Evolutionary conservation across 2,113 vertebrate genomes (phyloP).

Genomic region (Donacobius atricapilla): DNA sequence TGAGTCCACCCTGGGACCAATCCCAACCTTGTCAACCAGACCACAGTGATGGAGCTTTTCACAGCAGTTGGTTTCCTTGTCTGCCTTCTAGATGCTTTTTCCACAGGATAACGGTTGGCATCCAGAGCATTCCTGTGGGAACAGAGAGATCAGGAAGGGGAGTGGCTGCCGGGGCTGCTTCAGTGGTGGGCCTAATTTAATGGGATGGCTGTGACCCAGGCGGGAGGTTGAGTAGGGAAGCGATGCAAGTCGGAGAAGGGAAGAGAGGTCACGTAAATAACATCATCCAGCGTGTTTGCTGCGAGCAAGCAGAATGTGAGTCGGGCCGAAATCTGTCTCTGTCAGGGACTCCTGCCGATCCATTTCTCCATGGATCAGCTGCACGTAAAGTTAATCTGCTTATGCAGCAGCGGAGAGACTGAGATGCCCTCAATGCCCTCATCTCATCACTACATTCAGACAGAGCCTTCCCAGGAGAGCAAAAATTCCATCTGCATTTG

Average conservation of each 20-base stretch:
- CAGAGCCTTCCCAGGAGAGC: not conserved
- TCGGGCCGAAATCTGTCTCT: not conserved
- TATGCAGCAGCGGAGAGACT: conserved; percentile 39
- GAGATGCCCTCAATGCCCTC: conserved; percentile 39
- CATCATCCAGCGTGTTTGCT: not conserved
- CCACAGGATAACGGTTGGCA: fast-evolving
- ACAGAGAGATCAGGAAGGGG: not conserved
- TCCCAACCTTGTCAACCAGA: not conserved
- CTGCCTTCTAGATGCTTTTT: not conserved
- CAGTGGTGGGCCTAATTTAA: not conserved
- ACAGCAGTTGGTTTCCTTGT: not conserved
- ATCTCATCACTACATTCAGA: not conserved
- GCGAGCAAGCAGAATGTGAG: conserved; percentile 55
- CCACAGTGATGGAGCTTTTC: not conserved
- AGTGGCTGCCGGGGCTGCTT: not conserved
- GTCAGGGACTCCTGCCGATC: conserved; percentile 48
- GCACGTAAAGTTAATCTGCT: conserved; percentile 35
- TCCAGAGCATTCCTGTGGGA: not conserved
- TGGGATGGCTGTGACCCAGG: not conserved
- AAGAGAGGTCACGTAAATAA: conserved; percentile 4
- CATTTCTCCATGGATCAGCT: conserved; percentile 41
- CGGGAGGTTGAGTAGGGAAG: not conserved
- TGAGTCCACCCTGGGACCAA: not conserved
- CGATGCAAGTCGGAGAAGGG: not conserved
- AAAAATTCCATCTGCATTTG: fast-evolving